Percentiles rank a stretch among this genome's conserved stretches.
phyloP scores from a whole-genome alignment of 1,140 invertebrate genomes.

The Cryptotermes secundus region DNA sequence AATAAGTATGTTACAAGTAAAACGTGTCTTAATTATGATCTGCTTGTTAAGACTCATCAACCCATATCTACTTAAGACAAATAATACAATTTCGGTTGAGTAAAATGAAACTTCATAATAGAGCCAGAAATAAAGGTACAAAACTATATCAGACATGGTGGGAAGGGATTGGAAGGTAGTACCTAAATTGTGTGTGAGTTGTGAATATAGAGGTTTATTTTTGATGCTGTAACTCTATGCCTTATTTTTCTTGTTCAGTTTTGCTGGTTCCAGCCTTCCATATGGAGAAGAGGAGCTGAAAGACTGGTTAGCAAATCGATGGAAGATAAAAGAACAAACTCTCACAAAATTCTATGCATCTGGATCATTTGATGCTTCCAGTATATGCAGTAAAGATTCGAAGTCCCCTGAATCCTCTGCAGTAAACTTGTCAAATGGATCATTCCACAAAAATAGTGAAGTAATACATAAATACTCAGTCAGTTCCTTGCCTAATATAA shows the following conservation, averaged over 20 bases:
- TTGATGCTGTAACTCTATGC: constrained; percentile 32
- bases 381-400: neutral
- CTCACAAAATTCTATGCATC: constrained; percentile 59
- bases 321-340: constrained; percentile 67
- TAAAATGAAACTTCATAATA: too few species aligned
- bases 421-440: neutral
- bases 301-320: constrained; percentile 68
- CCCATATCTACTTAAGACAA: too few species aligned
- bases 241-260: constrained; percentile 47
- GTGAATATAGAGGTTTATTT: constrained; percentile 20
- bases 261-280: constrained; percentile 59
- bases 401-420: neutral
- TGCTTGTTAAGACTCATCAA: too few species aligned
- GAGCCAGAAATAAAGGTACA: too few species aligned
- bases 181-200: too few species aligned
- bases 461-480: too few species aligned
- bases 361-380: constrained; percentile 48
- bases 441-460: neutral
- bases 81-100: too few species aligned
- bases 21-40: too few species aligned
- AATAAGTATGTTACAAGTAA: too few species aligned
- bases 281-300: constrained; percentile 57
- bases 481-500: too few species aligned
- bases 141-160: too few species aligned
- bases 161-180: too few species aligned